Percentiles rank a stretch among this genome's conserved stretches.
These are phyloP conservation scores for Conistra vaccinii DNA, from an alignment of 2,888 invertebrate species.

Conservation along the genomic window DNA sequence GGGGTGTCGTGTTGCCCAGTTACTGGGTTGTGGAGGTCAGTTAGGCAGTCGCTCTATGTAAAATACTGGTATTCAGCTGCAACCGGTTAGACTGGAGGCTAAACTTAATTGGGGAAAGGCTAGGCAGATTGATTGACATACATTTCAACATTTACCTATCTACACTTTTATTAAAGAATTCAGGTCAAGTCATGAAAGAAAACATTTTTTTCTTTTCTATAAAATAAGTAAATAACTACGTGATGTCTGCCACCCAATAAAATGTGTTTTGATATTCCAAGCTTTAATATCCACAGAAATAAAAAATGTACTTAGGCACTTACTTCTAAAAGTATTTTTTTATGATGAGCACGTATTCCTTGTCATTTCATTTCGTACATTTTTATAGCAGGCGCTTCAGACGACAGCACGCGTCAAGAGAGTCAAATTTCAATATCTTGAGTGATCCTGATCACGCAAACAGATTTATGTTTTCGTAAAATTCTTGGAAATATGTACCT, in stretches of 20 bases:
- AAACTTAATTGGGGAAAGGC: too few species aligned
- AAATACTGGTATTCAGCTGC: too few species aligned
- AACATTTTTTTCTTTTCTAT: not conserved
- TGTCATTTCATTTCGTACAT: conserved; percentile 11
- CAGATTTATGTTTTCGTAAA: conserved; percentile 1
- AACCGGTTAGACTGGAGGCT: too few species aligned
- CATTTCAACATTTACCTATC: not conserved
- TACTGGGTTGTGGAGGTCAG: too few species aligned
- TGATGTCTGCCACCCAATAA: conserved; percentile 21
- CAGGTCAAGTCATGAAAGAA: not conserved
- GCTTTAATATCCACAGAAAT: conserved; percentile 1
- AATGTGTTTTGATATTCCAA: conserved; percentile 10
- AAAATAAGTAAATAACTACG: conserved; percentile 8
- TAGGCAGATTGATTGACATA: not conserved
- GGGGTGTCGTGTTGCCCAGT: too few species aligned
- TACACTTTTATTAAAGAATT: not conserved
- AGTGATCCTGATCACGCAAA: conserved; percentile 11
- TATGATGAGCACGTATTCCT: conserved; percentile 29
- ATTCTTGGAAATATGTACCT: conserved; percentile 4
- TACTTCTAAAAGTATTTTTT: conserved; percentile 27
- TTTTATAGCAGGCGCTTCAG: conserved; percentile 9
- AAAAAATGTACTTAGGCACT: not conserved
- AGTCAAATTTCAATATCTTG: conserved; percentile 26
- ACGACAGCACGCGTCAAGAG: conserved; percentile 13
- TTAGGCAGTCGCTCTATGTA: too few species aligned